Conservation (phyloP, 2,113 vertebrate genomes). For the Puma concolor region DNA sequence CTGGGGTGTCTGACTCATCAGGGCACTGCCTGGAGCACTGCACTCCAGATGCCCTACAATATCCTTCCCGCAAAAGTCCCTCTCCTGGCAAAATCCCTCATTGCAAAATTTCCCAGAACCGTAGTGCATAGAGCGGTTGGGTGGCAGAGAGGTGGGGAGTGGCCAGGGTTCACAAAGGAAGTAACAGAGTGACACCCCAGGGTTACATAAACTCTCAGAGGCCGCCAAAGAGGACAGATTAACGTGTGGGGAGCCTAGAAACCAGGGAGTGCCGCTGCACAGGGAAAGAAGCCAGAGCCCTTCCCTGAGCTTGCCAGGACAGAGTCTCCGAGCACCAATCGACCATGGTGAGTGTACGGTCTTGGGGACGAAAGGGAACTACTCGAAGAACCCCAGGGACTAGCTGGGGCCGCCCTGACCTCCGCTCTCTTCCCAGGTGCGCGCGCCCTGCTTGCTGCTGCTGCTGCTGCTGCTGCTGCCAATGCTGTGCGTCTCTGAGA, state of each 20-base stretch:
- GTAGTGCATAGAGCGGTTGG: not conserved
- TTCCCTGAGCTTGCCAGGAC: not conserved
- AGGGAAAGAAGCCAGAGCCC: conserved; percentile 1
- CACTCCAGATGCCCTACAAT: not conserved
- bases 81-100: not conserved
- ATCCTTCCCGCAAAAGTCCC: conserved; percentile 36
- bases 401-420: not conserved
- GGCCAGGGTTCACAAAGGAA: conserved; percentile 25
- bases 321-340: not conserved
- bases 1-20: not conserved
- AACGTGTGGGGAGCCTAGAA: not conserved
- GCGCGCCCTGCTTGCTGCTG: not conserved
- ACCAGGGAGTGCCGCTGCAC: no score
- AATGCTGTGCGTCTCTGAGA: not conserved
- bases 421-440: conserved; percentile 31
- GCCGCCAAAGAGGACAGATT: not conserved
- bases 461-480: not conserved
- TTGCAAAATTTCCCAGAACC: conserved; percentile 57
- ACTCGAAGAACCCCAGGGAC: not conserved
- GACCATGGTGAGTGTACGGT: conserved; percentile 64
- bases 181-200: not conserved
- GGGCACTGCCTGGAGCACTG: not conserved
- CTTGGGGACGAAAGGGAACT: not conserved
- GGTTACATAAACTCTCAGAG: conserved; percentile 50
- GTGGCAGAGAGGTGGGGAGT: not conserved